Evolutionary conservation across 2,888 invertebrate species (phyloP).

Genomic region (Thereva nobilitata): DNA sequence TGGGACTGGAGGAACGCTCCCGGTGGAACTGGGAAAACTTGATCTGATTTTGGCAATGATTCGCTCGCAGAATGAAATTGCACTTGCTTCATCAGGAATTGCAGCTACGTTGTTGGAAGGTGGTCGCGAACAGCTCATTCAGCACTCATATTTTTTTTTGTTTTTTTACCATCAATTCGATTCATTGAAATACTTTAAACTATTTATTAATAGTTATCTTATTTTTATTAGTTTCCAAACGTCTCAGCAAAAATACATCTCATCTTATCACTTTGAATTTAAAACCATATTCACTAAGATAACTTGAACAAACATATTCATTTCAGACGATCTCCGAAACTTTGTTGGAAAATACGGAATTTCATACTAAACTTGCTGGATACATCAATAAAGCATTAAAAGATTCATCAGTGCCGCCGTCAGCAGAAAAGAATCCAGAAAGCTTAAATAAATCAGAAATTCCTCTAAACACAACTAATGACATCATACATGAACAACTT

Average conservation of each 20-base stretch:
- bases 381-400: slow-evolving; percentile 51
- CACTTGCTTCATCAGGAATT: neutral
- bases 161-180: too few species aligned
- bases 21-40: too few species aligned
- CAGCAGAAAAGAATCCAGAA: slow-evolving; percentile 28
- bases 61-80: neutral
- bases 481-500: slow-evolving; percentile 42
- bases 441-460: slow-evolving; percentile 19
- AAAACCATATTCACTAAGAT: too few species aligned
- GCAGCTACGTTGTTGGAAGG: neutral
- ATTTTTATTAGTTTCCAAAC: too few species aligned
- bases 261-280: too few species aligned
- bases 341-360: slow-evolving; percentile 51
- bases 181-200: too few species aligned
- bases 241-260: too few species aligned
- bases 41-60: too few species aligned
- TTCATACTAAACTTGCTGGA: slow-evolving; percentile 51
- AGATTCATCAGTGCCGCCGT: slow-evolving; percentile 18
- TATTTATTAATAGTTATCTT: too few species aligned
- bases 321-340: slow-evolving; percentile 49
- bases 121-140: too few species aligned
- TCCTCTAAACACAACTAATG: slow-evolving; percentile 17
- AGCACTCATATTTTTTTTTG: too few species aligned
- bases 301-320: slow-evolving; percentile 43
- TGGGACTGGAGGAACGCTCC: too few species aligned